Base-by-base conservation (phyloP, 2,888 invertebrate genomes). In the Amaurobius ferox region DNA sequence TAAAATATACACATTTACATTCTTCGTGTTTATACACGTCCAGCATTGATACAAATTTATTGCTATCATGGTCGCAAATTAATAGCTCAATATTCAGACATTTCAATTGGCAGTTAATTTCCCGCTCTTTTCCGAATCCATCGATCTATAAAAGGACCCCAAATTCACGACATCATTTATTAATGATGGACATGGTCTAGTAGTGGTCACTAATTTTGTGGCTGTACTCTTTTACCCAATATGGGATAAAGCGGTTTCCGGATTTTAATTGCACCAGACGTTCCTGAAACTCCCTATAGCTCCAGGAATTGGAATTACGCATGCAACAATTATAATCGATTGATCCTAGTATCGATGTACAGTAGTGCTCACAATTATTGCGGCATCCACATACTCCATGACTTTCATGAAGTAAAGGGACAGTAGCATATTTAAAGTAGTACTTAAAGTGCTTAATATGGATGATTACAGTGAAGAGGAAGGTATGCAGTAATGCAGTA, bases 51-150 rank as follows among this genome's bases (percentile, higher is more conserved):
- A 44, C n/a, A 2, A 19, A 55, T 55, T 55, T 23, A 11, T 23
- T 23, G 55, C 55, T 2, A 23, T 11, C 23, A 23, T 55, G 55
- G 55, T 23, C 23, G 11, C 55, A 55, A 55, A 55, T 55, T 55
- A 55, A 55, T 55, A 23, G 55, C 55, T 23, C 5, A 19, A 55
- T 3, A 23, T 19, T 55, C 55, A 19, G 55, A 55, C 55, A 55
- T 55, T 55, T 55, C 55, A 55, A 55, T 55, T 23, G 55, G 55
- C 23, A 55, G 55, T 55, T 55, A 55, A 55, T 55, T 55, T 55
- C 55, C 55, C 55, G 19, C 55, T 55, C 55, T 55, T 55, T 55
- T 55, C 55, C 55, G 55, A 55, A 55, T 6, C 55, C 23, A 55
- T 5, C 23, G 55, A 23, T 55, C 55, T 55, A 23, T 55, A 55